Percentiles rank a stretch among this genome's conserved stretches.
phyloP scores from a whole-genome alignment of 1,140 invertebrate species.

The Geopemphigus sp. region DNA sequence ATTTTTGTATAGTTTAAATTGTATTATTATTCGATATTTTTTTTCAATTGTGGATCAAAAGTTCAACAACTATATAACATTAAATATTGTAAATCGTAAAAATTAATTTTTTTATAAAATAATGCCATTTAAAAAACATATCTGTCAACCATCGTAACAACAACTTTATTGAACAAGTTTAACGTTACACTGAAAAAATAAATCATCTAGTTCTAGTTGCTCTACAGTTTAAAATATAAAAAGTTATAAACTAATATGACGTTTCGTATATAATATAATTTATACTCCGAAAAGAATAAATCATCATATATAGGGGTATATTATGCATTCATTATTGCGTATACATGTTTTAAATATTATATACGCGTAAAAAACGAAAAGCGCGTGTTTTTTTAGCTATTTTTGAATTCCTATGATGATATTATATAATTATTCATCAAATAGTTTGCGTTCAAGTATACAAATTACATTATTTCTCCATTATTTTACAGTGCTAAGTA shows the following conservation, averaged over 20 bases:
- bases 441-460: no score
- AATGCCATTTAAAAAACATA: conserved; percentile 13
- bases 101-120: conserved; percentile 23
- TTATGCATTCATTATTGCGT: not conserved
- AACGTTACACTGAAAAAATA: conserved; percentile 21
- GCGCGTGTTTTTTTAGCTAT: no score
- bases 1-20: not conserved
- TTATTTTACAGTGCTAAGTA: no score
- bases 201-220: conserved; percentile 10
- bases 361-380: no score
- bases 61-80: conserved; percentile 2
- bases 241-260: conserved; percentile 25
- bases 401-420: no score
- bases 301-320: not conserved
- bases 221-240: conserved; percentile 12
- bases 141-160: conserved; percentile 11
- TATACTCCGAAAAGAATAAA: conserved; percentile 8
- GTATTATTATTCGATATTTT: not conserved
- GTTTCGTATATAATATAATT: conserved; percentile 19
- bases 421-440: no score
- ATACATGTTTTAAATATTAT: no score
- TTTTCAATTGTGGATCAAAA: not conserved
- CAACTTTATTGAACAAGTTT: conserved; percentile 22
- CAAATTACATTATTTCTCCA: no score
- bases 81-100: conserved; percentile 20